Evolutionary conservation across 2,113 vertebrate species (phyloP), one percentile per base, ranked within the genome.

Genomic region (Tautogolabrus adspersus): DNA sequence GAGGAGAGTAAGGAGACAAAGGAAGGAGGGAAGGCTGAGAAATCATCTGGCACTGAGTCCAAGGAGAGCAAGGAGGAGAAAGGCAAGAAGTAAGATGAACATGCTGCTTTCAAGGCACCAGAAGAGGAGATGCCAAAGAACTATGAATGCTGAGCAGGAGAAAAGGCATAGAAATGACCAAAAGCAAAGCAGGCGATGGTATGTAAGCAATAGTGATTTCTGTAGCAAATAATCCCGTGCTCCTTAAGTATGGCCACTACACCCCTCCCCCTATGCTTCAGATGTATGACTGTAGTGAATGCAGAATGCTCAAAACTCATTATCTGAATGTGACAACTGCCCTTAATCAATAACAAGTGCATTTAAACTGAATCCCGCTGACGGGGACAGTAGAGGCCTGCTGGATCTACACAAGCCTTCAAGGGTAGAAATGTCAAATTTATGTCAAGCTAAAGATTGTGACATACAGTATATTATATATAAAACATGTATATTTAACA

Each of bases 291-390:
- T 87, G 94, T 93, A 95, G 94, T 89, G 80, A 81, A 92, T 52
- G 90, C 96, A 77, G 91, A 95, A 95, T 92, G 91, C 95, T 94
- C 74, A 80, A 83, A 70, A 75, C 79, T 85, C 84, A 71, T 87
- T 76, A 88, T 93, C 92, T 94, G 95, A 96, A 94, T 95, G 91
- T 94, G 91, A 92, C 75, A 72, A 73, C 90, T 92, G 92, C 90
- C 94, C 88, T 84, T 12, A 87, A 89, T 70, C n/a, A 79, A 86
- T 93, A 89, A 79, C 93, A 97, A 97, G 97, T 97, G 96, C 96
- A 96, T 97, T 96, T 94, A 96, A 93, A 92, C 87, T 55, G 61
- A 78, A 74, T 86, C 85, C 81, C 8, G 19, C 76, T 82, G 79
- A 79, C 34, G 18, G 79, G 77, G 61, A 54, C 72, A 10, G 77